Base-by-base conservation (phyloP, 2,797 vertebrate genomes). In the Paguma larvata region DNA sequence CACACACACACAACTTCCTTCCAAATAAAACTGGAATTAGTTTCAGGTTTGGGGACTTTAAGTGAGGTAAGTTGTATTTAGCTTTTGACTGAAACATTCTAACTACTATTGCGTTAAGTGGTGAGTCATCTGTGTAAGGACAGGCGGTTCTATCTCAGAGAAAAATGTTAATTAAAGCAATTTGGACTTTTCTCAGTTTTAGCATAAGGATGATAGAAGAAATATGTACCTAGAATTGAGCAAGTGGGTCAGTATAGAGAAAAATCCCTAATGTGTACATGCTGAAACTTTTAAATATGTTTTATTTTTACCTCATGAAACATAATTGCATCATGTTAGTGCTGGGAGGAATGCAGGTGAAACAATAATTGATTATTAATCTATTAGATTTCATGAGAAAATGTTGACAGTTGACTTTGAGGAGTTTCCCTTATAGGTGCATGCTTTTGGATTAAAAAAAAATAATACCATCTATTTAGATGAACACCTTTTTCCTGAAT, bases 1-100 rank as follows among this genome's bases (percentile, higher is more conserved):
- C 59, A 21, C 86, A 85, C 63, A 95, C 78, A 86, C 41, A 91
- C 96, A 84, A 84, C 79, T 86, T 0, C 72, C 89, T 96, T 95
- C 73, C 96, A 97, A 97, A 97, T 96, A 96, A 44, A 63, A 62
- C 96, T 98, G 97, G 82, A 95, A 97, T 97, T 97, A 30, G 3
- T 97, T 98, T 98, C 95, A 96, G 89, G 96, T 97, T 95, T 98
- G 97, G 90, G 84, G 93, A 97, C 72, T 94, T 85, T 94, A 97
- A 79, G 97, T 95, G 96, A 98, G 99, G 99, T 99, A 98, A 99
- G 87, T 95, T 97, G 5, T 85, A 78, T 92, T 93, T 93, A 96
- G 89, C 68, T 98, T 98, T 98, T 91, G 92, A 83, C 89, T 88
- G 72, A 0, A 1, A 10, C 53, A 48, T 68, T 94, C 70, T 97